Percentiles rank a stretch among this genome's conserved stretches.
phyloP scores from a whole-genome alignment of 2,797 vertebrate species.

The Acanthopagrus latus region DNA sequence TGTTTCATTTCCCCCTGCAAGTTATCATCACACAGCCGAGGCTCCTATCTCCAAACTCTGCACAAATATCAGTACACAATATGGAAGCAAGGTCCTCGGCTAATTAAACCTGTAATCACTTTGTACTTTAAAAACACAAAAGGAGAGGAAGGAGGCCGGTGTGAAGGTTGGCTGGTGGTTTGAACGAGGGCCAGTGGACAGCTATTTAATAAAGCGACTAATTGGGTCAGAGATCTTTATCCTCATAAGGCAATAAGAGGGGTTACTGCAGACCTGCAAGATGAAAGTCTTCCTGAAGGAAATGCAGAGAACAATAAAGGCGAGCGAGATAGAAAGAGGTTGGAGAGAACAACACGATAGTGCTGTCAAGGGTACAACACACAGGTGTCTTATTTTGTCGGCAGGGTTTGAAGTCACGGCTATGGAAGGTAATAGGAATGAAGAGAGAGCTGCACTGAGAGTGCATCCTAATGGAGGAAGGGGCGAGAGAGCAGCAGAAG shows the following conservation, averaged over 20 bases:
- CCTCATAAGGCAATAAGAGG: constrained; percentile 41
- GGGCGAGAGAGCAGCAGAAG: neutral
- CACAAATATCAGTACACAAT: constrained; percentile 68
- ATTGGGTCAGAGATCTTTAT: constrained; percentile 74
- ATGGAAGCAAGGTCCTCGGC: constrained; percentile 68
- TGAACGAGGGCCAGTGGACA: constrained; percentile 67
- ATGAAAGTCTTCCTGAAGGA: constrained; percentile 53
- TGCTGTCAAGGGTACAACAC: constrained; percentile 32
- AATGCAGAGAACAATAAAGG: constrained; percentile 39
- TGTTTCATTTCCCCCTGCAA: constrained; percentile 39
- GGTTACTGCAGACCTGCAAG: constrained; percentile 38
- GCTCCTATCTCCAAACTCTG: constrained; percentile 49
- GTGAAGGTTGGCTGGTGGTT: constrained; percentile 42
- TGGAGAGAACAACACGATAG: constrained; percentile 35
- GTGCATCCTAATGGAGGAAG: constrained; percentile 35
- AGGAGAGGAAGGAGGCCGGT: constrained; percentile 3
- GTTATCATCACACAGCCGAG: constrained; percentile 45
- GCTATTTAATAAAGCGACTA: constrained; percentile 77
- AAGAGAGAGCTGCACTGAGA: constrained; percentile 20
- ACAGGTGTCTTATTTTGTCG: constrained; percentile 43
- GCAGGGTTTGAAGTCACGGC: constrained; percentile 37
- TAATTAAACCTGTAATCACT: constrained; percentile 83
- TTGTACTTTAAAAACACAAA: constrained; percentile 72
- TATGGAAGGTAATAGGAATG: constrained; percentile 45
- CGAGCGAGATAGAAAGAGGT: constrained; percentile 19